Evolutionary conservation across 2,888 invertebrate genomes (phyloP).

Genomic region (Zaprionus lineosus): DNA sequence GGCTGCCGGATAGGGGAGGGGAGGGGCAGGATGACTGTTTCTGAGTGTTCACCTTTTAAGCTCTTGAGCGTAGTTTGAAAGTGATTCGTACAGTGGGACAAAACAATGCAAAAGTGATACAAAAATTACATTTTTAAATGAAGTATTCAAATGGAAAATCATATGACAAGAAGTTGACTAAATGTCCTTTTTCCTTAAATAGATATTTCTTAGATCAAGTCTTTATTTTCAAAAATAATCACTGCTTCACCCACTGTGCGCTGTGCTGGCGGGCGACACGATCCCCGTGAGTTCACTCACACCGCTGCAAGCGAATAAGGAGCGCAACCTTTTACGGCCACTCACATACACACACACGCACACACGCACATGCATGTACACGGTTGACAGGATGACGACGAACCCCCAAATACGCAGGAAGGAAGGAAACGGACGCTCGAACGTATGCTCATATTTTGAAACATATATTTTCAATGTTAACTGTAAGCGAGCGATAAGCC

Average conservation of each 20-base stretch:
- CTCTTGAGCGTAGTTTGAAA: slow-evolving; percentile 37
- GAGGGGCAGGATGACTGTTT: slow-evolving; percentile 14
- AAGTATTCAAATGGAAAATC: too few relatives aligned
- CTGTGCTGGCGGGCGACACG: slow-evolving; percentile 54
- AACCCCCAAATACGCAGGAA: slow-evolving; percentile 55
- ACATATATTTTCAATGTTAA: slow-evolving; percentile 46
- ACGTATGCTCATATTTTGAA: slow-evolving; percentile 72
- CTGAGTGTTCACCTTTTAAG: slow-evolving; percentile 64
- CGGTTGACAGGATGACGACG: slow-evolving; percentile 3
- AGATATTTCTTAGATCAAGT: not conserved
- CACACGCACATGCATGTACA: slow-evolving; percentile 1
- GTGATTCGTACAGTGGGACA: slow-evolving; percentile 37
- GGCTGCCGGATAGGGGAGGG: slow-evolving; percentile 5
- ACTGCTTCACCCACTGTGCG: slow-evolving; percentile 60
- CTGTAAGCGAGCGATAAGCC: too few relatives aligned
- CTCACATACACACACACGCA: slow-evolving; percentile 46
- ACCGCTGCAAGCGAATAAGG: slow-evolving; percentile 21
- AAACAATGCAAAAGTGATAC: too few relatives aligned
- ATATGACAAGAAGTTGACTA: too few relatives aligned
- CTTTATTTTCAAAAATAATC: not conserved
- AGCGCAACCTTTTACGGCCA: slow-evolving; percentile 47
- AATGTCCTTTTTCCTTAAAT: too few relatives aligned
- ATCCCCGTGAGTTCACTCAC: slow-evolving; percentile 64
- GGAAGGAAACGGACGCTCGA: slow-evolving; percentile 67
- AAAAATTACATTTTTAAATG: too few relatives aligned